Evolutionary conservation across 2,888 invertebrate genomes (phyloP), one percentile per base, ranked within the genome.

Genomic region (Schizotus pectinicornis): DNA sequence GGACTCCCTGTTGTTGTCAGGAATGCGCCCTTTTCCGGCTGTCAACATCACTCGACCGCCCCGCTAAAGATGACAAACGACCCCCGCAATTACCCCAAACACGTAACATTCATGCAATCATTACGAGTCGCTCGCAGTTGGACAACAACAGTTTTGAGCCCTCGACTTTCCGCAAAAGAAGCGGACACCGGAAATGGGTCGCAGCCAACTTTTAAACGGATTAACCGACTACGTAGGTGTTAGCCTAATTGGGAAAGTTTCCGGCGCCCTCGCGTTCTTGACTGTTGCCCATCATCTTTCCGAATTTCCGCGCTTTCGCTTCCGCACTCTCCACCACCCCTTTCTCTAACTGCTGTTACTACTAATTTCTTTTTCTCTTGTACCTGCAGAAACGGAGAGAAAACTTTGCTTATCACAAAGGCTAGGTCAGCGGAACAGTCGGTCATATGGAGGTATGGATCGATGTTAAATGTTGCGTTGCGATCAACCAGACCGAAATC

Each of bases 331-430:
- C 33, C 51, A 38, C 22, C n/a, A n/a, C n/a, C n/a, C 13, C 9
- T 45, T 32, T 55, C 32, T 49, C 11, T 59, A 37, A 49, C 33
- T 50, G 7, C 32, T 37, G 54, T 54, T 54, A 62, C 58, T 63
- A 62, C 56, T 63, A 65, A 60, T 67, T 61, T 60, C 66, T 53
- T 68, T 66, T 72, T 70, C 71, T 72, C 68, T 71, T 67, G 60
- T 76, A 39, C 33, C 9, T 61, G 68, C 77, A 79, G 79, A 79
- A 78, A 75, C 74, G 79, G 79, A 70, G 79, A 79, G 78, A 79
- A 79, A 77, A 78, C 79, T 66, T 78, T 79, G 71, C 79, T 79
- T 78, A 79, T 79, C 77, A 79, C 79, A 74, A 79, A 79, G 77
- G 79, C 79, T 76, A 77, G 79, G 74, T 79, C 79, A 72, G 79